Conservation (phyloP, 1,140 invertebrate genomes). For the Matsumurasca onukii region DNA sequence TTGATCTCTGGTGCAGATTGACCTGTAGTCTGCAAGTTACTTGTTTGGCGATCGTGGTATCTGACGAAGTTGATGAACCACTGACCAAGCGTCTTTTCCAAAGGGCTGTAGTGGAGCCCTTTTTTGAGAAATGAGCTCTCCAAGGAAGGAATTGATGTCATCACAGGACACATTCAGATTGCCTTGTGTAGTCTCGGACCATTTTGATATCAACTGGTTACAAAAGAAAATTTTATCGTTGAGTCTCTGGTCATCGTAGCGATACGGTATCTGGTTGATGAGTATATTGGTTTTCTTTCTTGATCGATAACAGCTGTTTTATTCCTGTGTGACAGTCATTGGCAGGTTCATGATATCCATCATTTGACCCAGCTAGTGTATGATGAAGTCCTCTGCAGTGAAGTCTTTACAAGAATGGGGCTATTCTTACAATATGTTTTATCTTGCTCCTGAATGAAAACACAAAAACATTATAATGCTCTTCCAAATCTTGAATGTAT, state of each 20-base stretch:
- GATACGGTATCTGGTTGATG: no score
- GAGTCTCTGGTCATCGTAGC: slow-evolving; percentile 14
- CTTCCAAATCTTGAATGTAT: background rate
- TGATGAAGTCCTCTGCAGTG: background rate
- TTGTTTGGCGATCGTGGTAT: no score
- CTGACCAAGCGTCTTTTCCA: slow-evolving; percentile 22
- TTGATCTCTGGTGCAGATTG: no score
- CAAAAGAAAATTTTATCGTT: slow-evolving; percentile 17
- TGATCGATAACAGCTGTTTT: no score
- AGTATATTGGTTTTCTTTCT: slow-evolving; percentile 16
- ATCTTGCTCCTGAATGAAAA: background rate
- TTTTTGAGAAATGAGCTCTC: slow-evolving; percentile 25
- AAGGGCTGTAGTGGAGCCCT: slow-evolving; percentile 29
- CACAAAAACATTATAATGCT: slow-evolving; percentile 7
- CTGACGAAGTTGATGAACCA: no score
- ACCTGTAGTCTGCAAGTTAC: no score
- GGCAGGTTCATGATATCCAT: no score
- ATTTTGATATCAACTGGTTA: background rate
- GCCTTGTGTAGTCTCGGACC: background rate
- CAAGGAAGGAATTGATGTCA: slow-evolving; percentile 22
- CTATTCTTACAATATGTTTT: slow-evolving; percentile 11
- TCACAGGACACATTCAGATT: slow-evolving; percentile 14
- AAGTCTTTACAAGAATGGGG: background rate
- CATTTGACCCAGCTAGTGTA: slow-evolving; percentile 17
- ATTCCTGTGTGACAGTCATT: slow-evolving; percentile 11